Percentiles rank a stretch among this genome's conserved stretches.
phyloP scores from a whole-genome alignment of 2,888 invertebrate genomes.

The Ormyrus thymus region DNA sequence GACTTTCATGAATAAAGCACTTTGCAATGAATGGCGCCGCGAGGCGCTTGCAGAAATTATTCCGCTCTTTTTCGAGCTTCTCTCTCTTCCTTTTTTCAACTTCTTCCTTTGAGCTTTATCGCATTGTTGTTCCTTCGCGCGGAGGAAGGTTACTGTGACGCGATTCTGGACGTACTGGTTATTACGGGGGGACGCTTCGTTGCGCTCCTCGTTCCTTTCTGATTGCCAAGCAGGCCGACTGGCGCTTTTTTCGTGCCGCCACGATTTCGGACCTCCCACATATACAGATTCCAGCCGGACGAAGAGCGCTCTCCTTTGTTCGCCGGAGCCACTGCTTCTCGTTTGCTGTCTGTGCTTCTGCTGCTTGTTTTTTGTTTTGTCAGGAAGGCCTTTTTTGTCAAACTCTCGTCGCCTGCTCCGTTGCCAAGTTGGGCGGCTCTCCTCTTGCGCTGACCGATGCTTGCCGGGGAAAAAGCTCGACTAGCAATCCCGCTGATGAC shows the following conservation, averaged over 20 bases:
- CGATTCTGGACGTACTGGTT: no score
- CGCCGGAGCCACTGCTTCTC: not conserved
- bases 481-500: slow-evolving; percentile 21
- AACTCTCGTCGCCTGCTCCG: no score
- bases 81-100: no score
- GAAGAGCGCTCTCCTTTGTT: slow-evolving; percentile 19
- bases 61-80: no score
- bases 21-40: no score
- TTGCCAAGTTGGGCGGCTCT: not conserved
- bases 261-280: slow-evolving; percentile 45
- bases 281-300: not conserved
- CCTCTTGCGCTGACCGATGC: slow-evolving; percentile 6
- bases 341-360: not conserved
- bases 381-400: no score
- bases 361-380: no score
- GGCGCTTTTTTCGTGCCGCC: slow-evolving; percentile 10
- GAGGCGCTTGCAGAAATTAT: no score
- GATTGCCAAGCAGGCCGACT: slow-evolving; percentile 60
- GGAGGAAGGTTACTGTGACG: no score
- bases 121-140: not conserved
- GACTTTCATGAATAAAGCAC: no score
- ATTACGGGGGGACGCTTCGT: no score
- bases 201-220: slow-evolving; percentile 52
- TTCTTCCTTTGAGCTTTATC: not conserved
- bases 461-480: not conserved